Percentiles rank a stretch among this genome's conserved stretches.
Evolutionary conservation across 2,797 vertebrate genomes (phyloP).

Genomic region (Hippoglossus hippoglossus): DNA sequence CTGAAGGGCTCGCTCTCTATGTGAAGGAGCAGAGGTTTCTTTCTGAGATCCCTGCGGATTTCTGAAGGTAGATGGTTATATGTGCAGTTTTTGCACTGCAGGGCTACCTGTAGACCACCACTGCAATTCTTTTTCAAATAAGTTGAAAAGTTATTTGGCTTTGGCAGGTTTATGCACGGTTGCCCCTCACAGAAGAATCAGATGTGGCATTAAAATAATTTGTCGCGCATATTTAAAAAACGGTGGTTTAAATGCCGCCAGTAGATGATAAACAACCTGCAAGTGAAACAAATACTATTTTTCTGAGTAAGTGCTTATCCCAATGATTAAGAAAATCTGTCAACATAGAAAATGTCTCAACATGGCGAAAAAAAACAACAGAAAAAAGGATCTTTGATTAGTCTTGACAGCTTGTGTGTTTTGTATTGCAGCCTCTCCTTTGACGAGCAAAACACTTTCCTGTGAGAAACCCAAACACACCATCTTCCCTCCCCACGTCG

Average conservation of each 20-base stretch:
- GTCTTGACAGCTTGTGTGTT: conserved; percentile 6
- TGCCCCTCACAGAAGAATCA: background rate
- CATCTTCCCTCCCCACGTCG: conserved; percentile 1
- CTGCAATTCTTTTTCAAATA: background rate
- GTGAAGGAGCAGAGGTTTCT: no score
- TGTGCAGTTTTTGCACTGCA: no score
- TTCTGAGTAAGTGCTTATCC: conserved; percentile 10
- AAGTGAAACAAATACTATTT: background rate
- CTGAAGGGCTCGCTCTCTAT: no score
- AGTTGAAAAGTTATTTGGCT: background rate
- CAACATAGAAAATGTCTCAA: background rate
- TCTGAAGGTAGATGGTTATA: no score
- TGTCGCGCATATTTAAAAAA: no score
- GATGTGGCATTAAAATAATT: no score
- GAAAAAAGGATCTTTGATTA: background rate
- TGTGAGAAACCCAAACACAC: background rate
- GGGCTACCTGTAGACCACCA: conserved; percentile 2
- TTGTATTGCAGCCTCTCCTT: conserved; percentile 1
- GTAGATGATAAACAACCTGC: background rate
- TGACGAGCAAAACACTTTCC: conserved; percentile 9
- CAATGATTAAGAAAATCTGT: conserved; percentile 10
- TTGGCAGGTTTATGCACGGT: background rate
- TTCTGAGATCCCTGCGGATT: no score
- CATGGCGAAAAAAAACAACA: background rate
- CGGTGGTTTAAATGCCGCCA: no score